phyloP scores from a whole-genome alignment of 2,113 vertebrate species.

The Brienomyrus brachyistius region DNA sequence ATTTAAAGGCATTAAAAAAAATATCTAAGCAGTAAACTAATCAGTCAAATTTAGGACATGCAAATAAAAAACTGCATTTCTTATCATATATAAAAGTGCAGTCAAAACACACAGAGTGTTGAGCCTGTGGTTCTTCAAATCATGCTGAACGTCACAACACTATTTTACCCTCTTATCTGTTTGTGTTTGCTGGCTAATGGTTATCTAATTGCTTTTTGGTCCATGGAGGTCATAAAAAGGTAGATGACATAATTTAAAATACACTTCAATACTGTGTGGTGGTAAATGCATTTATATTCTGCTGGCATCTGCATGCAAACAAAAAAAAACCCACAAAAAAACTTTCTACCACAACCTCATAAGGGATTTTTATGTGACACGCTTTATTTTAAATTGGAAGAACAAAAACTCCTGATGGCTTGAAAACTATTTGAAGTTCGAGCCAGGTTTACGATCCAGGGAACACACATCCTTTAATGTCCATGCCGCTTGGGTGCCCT shows the following conservation, averaged over 20 bases:
- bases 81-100: not conserved
- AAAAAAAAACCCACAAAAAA: not conserved
- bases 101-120: not conserved
- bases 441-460: not conserved
- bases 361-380: not conserved
- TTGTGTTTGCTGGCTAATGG: constrained; percentile 4
- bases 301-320: not conserved
- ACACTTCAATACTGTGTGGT: not conserved
- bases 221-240: not conserved
- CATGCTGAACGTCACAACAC: constrained; percentile 9
- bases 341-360: not conserved
- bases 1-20: not conserved
- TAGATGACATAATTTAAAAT: not conserved
- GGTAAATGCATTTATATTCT: not conserved
- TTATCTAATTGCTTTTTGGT: not conserved
- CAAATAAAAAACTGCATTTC: not conserved
- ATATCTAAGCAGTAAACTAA: not conserved
- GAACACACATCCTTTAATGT: not conserved
- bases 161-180: not conserved
- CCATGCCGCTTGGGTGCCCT: constrained; percentile 5
- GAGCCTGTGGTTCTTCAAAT: not conserved
- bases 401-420: not conserved
- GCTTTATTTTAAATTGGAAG: not conserved
- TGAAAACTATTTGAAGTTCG: not conserved
- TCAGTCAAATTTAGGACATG: not conserved